phyloP scores from a whole-genome alignment of 2,113 vertebrate genomes.

The Paradoxurus hermaphroditus region DNA sequence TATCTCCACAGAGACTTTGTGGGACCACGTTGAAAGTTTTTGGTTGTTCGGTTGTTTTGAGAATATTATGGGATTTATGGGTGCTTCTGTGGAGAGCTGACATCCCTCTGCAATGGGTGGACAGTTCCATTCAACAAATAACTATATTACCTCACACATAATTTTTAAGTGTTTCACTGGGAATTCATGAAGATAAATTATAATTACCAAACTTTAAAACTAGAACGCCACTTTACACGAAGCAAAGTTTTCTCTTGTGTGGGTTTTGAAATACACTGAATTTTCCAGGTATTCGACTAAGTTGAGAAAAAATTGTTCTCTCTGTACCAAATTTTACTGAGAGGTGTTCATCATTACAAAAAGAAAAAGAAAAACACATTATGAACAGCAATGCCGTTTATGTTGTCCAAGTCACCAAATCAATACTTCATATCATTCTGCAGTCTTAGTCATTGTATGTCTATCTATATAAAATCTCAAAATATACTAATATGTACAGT shows the following conservation, averaged over 20 bases:
- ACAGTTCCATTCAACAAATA: background rate
- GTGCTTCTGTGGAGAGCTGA: background rate
- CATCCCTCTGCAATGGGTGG: background rate
- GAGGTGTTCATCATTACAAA: background rate
- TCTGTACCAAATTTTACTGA: background rate
- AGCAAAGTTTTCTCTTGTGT: background rate
- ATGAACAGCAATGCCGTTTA: background rate
- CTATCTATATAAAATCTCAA: background rate
- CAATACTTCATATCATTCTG: background rate
- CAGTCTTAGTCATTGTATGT: background rate
- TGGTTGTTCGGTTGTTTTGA: background rate
- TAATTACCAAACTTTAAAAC: background rate
- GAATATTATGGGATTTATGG: background rate
- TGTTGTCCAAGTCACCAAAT: background rate
- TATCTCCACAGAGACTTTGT: background rate
- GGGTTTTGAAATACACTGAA: background rate
- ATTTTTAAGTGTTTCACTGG: background rate
- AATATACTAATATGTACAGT: background rate
- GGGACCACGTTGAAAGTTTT: background rate
- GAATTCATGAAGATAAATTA: background rate
- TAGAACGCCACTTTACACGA: background rate
- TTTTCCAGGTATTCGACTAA: conserved; percentile 33
- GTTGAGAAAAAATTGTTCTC: background rate
- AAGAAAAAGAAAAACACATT: background rate
- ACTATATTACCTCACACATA: background rate